Evolutionary conservation across 2,113 vertebrate genomes (phyloP).

Genomic region (Struthidea cinerea): DNA sequence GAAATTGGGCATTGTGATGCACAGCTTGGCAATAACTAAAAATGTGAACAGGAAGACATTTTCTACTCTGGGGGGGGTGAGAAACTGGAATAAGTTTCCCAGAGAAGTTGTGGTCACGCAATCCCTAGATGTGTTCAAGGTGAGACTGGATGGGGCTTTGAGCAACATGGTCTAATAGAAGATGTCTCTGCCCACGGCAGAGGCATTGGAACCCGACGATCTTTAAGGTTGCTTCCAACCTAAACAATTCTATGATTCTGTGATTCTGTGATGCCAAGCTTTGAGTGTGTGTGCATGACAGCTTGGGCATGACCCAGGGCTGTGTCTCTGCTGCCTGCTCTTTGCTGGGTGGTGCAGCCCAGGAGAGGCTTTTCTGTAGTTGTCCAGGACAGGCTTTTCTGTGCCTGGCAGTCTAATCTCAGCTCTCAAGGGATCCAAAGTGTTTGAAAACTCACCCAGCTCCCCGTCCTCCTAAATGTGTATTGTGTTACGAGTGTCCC

Average conservation of each 20-base stretch:
- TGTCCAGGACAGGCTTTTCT: neutral
- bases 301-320: neutral
- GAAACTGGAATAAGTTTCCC: neutral
- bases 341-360: neutral
- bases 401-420: neutral
- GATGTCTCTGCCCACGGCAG: neutral
- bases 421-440: neutral
- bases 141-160: neutral
- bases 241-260: neutral
- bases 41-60: neutral
- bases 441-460: neutral
- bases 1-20: neutral
- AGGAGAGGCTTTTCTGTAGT: neutral
- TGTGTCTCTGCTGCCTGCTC: neutral
- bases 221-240: neutral
- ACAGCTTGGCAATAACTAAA: neutral
- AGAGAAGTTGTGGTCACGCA: neutral
- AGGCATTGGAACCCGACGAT: neutral
- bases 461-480: neutral
- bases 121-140: neutral
- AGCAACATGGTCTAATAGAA: neutral
- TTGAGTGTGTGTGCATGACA: fast-evolving
- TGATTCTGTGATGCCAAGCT: neutral
- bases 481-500: neutral
- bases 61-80: neutral